Evolutionary conservation across 2,797 vertebrate genomes (phyloP).

Genomic region (Choloepus didactylus): DNA sequence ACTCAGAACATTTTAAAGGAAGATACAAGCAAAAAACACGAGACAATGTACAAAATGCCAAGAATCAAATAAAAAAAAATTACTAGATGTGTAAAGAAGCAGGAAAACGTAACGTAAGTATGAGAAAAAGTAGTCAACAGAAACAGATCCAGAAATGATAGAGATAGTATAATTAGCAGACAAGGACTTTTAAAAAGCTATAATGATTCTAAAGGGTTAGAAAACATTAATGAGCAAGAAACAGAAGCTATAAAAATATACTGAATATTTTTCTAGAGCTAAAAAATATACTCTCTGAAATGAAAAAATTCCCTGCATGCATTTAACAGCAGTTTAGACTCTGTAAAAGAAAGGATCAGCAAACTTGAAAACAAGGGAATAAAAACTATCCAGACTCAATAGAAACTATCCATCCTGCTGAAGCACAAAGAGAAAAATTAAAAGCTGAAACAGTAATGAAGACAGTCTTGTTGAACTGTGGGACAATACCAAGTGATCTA

Average conservation of each 20-base stretch:
- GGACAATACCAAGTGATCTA: background rate
- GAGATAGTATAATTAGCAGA: background rate
- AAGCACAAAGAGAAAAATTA: background rate
- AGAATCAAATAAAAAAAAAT: background rate
- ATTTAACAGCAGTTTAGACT: background rate
- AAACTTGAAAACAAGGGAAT: background rate
- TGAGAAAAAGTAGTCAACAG: background rate
- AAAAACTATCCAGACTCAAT: background rate
- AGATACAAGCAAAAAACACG: background rate
- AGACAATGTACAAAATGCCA: background rate
- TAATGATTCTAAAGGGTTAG: background rate
- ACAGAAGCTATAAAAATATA: background rate
- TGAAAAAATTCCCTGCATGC: background rate
- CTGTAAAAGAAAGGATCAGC: background rate
- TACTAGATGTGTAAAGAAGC: background rate
- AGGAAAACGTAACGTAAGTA: background rate
- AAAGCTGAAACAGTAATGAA: background rate
- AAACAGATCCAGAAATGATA: conserved; percentile 27
- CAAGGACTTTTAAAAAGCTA: background rate
- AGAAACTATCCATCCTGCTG: too few relatives aligned
- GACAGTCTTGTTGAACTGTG: background rate
- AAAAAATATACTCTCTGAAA: conserved; percentile 9
- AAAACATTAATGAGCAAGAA: conserved; percentile 35
- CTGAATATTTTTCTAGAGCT: background rate
- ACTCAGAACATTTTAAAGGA: background rate